Conservation (phyloP, 2,113 vertebrate genomes). For the Sinocyclocheilus grahami region DNA sequence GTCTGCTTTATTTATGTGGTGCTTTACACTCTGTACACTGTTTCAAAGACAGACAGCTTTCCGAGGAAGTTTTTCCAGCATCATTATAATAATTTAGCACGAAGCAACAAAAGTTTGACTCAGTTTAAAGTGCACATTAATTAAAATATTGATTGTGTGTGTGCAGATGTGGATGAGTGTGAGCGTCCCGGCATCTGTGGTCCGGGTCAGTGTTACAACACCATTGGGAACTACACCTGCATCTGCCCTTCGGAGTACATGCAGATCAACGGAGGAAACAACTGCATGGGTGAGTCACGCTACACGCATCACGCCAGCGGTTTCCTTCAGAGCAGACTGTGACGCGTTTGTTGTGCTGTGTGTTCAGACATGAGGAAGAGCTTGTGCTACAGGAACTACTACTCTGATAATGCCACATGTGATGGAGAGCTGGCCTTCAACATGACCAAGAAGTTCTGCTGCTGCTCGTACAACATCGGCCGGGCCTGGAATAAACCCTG, state of each 20-base stretch:
- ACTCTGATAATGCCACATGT: slow-evolving; percentile 90
- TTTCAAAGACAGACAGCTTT: no score
- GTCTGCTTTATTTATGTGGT: background rate
- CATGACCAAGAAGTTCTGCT: slow-evolving; percentile 99
- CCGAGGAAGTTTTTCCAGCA: no score
- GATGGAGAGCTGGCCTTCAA: slow-evolving; percentile 94
- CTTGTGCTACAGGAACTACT: slow-evolving; percentile 93
- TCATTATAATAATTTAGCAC: background rate
- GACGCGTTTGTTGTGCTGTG: slow-evolving; percentile 6
- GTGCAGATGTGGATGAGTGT: slow-evolving; percentile 91
- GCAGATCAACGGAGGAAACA: slow-evolving; percentile 98
- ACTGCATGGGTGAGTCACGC: slow-evolving; percentile 90
- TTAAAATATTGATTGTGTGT: slow-evolving; percentile 9
- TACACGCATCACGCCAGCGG: background rate
- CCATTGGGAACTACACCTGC: slow-evolving; percentile 96
- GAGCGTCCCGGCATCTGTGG: slow-evolving; percentile 90
- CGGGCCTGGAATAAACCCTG: slow-evolving; percentile 96
- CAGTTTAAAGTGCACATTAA: no score
- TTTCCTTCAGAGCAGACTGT: background rate
- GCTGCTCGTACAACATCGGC: slow-evolving; percentile 97
- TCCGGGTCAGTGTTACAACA: slow-evolving; percentile 93
- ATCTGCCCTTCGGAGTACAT: slow-evolving; percentile 98
- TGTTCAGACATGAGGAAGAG: slow-evolving; percentile 94
- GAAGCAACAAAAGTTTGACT: background rate
- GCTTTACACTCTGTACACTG: background rate